phyloP scores from a whole-genome alignment of 2,797 vertebrate genomes.

The Perodicticus potto region DNA sequence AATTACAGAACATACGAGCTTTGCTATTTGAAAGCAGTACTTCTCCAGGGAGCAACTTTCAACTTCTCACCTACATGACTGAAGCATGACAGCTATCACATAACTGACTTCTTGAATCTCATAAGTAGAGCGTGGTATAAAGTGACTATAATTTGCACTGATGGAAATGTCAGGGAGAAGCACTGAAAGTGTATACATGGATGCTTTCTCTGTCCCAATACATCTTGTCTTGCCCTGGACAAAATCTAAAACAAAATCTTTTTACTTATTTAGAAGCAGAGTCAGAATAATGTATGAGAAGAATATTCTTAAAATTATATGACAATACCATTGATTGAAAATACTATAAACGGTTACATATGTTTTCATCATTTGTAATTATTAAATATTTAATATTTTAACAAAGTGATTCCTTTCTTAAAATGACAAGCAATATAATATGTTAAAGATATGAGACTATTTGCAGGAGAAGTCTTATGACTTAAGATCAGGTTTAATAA shows the following conservation, averaged over 20 bases:
- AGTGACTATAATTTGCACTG: not conserved
- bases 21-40: not conserved
- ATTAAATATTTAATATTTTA: not conserved
- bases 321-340: not conserved
- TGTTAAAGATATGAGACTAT: not conserved
- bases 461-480: not conserved
- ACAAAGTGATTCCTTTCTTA: constrained; percentile 29
- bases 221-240: not conserved
- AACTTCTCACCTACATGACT: not conserved
- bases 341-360: not conserved
- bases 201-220: not conserved
- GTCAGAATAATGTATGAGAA: not conserved
- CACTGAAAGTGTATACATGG: not conserved
- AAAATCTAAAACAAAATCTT: constrained; percentile 11
- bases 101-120: not conserved
- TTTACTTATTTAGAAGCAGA: not conserved
- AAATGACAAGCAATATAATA: not conserved
- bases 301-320: constrained; percentile 25
- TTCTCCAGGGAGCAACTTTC: not conserved
- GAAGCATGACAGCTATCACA: not conserved
- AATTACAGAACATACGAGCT: not conserved
- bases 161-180: not conserved
- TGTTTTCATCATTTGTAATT: constrained; percentile 12
- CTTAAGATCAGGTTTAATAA: not conserved
- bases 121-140: not conserved